These are phyloP conservation scores for Danio albolineatus DNA, from an alignment of 2,797 vertebrate species.

Conservation along the genomic window DNA sequence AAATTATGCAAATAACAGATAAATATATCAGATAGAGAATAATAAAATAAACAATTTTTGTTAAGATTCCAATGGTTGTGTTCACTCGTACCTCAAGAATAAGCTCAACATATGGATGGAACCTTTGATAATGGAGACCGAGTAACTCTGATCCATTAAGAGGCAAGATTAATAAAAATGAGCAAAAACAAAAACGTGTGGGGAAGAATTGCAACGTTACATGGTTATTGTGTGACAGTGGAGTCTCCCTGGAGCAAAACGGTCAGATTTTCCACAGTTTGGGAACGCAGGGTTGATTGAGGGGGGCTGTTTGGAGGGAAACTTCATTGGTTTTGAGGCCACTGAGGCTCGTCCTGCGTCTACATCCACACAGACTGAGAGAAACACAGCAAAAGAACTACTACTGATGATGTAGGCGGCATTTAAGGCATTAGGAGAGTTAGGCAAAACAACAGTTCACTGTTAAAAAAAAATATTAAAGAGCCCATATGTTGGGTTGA, in stretches of 20 bases:
- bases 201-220: slow-evolving; percentile 54
- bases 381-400: not conserved
- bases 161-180: slow-evolving; percentile 48
- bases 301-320: slow-evolving; percentile 18
- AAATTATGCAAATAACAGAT: too few species aligned
- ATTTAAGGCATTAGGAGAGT: not conserved
- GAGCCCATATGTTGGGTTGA: too few species aligned
- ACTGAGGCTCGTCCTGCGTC: slow-evolving; percentile 25
- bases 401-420: not conserved
- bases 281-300: slow-evolving; percentile 42
- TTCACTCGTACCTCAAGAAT: too few species aligned
- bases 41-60: too few species aligned
- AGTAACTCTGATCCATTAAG: slow-evolving; percentile 7
- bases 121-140: slow-evolving; percentile 47
- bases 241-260: slow-evolving; percentile 48
- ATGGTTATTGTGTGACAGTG: slow-evolving; percentile 52
- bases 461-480: too few species aligned
- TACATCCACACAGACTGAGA: not conserved
- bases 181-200: not conserved
- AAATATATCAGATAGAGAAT: too few species aligned
- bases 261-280: slow-evolving; percentile 63
- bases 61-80: too few species aligned
- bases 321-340: slow-evolving; percentile 14
- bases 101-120: not conserved
- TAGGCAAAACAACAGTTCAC: too few species aligned